Conservation (phyloP, 2,797 vertebrate species). For the Leptatherina wallacei region DNA sequence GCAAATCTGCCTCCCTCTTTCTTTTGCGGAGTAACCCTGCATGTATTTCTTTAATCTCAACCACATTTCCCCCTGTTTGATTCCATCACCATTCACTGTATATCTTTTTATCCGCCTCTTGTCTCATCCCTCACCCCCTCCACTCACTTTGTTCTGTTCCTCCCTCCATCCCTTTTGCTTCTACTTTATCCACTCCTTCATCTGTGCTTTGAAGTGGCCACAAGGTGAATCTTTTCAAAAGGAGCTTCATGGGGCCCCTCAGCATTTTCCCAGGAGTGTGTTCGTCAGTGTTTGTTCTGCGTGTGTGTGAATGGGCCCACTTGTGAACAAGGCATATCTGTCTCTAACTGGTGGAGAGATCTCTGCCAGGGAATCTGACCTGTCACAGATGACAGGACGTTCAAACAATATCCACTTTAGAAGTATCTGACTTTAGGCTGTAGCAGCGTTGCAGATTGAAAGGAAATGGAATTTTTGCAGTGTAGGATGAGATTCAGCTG, state of each 20-base stretch:
- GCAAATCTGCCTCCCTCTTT: slow-evolving; percentile 19
- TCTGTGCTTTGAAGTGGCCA: slow-evolving; percentile 66
- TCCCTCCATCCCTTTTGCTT: slow-evolving; percentile 39
- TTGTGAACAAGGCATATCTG: slow-evolving; percentile 45
- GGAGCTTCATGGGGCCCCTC: slow-evolving; percentile 33
- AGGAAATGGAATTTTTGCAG: slow-evolving; percentile 46
- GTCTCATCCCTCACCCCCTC: slow-evolving; percentile 11
- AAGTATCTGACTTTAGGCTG: slow-evolving; percentile 50
- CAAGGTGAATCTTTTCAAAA: slow-evolving; percentile 46
- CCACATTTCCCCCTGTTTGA: slow-evolving; percentile 17
- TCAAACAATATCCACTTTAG: slow-evolving; percentile 62
- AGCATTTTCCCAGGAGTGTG: slow-evolving; percentile 19
- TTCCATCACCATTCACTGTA: slow-evolving; percentile 7
- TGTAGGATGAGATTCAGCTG: slow-evolving; percentile 49
- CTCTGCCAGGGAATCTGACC: slow-evolving; percentile 46
- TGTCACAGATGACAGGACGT: slow-evolving; percentile 55
- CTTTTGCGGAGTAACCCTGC: slow-evolving; percentile 23
- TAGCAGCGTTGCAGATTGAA: slow-evolving; percentile 34
- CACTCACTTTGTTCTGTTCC: slow-evolving; percentile 17
- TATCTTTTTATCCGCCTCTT: slow-evolving; percentile 23
- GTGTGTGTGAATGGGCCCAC: background rate
- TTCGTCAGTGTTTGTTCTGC: slow-evolving; percentile 7
- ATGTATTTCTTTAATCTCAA: slow-evolving; percentile 37
- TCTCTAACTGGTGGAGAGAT: slow-evolving; percentile 43
- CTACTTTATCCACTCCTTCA: slow-evolving; percentile 45